Percentiles rank a stretch among this genome's conserved stretches.
phyloP scores from a whole-genome alignment of 2,113 vertebrate genomes.

The Odontesthes bonariensis region DNA sequence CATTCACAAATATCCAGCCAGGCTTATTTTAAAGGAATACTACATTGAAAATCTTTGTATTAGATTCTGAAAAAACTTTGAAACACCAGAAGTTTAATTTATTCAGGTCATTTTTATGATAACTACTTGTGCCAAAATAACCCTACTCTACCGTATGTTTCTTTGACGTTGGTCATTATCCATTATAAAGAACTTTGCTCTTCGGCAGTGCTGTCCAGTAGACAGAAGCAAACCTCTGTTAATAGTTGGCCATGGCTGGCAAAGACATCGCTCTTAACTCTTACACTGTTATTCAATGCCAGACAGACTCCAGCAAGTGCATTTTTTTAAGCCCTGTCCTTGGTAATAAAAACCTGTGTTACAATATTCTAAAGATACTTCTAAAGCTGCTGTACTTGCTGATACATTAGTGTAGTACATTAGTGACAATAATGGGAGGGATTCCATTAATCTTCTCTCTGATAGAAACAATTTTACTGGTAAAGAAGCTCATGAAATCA shows the following conservation, averaged over 20 bases:
- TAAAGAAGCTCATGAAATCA: too few species aligned
- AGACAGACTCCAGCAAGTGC: not conserved
- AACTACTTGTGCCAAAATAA: too few species aligned
- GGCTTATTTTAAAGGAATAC: not conserved
- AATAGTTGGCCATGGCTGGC: constrained; percentile 32
- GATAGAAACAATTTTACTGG: too few species aligned
- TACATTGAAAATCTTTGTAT: not conserved
- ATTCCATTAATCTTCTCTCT: too few species aligned
- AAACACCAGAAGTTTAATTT: too few species aligned
- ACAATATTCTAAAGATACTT: constrained; percentile 4
- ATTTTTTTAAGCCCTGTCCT: not conserved
- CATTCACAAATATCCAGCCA: not conserved
- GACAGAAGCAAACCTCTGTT: constrained; percentile 23
- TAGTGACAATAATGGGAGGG: too few species aligned
- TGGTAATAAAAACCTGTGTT: constrained; percentile 28
- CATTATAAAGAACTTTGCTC: constrained; percentile 4
- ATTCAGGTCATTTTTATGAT: too few species aligned
- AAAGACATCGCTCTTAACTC: constrained; percentile 32
- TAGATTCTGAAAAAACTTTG: too few species aligned
- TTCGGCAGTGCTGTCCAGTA: not conserved
- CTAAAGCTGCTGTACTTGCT: too few species aligned
- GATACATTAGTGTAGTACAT: too few species aligned
- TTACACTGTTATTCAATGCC: constrained; percentile 13
- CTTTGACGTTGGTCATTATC: constrained; percentile 4
- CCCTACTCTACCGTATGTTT: too few species aligned